These are phyloP conservation scores for Glaucopsyche alexis DNA, from an alignment of 2,888 invertebrate genomes.

Conservation along the genomic window DNA sequence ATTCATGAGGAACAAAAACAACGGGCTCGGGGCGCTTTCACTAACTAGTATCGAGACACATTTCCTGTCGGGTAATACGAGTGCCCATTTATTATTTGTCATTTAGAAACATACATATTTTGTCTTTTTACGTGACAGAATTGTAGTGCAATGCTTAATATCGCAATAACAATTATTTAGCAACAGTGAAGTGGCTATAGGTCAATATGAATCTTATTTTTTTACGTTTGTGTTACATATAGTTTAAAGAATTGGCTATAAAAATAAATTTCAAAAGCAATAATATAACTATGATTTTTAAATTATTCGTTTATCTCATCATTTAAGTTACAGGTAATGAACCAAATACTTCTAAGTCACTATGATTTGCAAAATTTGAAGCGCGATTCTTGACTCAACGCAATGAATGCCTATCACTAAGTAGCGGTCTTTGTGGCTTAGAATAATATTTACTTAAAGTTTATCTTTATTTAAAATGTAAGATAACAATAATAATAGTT, in stretches of 20 bases:
- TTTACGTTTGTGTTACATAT: background rate
- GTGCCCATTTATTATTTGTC: conserved; percentile 26
- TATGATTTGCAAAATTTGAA: conserved; percentile 1
- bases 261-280: background rate
- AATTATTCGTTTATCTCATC: background rate
- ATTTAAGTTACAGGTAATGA: background rate
- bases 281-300: background rate
- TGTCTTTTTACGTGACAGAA: conserved; percentile 11
- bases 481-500: no score
- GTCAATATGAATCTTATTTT: background rate
- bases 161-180: background rate
- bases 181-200: background rate
- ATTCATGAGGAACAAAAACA: conserved; percentile 33
- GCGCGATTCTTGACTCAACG: background rate
- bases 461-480: no score
- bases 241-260: no score
- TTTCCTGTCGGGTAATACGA: conserved; percentile 15
- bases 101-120: conserved; percentile 23
- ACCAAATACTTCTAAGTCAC: background rate
- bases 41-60: conserved; percentile 18
- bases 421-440: background rate
- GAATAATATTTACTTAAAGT: background rate
- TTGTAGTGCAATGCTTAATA: background rate
- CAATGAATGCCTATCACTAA: background rate
- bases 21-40: conserved; percentile 31